Evolutionary conservation across 2,797 vertebrate species (phyloP).

Genomic region (Galaxias olidus): DNA sequence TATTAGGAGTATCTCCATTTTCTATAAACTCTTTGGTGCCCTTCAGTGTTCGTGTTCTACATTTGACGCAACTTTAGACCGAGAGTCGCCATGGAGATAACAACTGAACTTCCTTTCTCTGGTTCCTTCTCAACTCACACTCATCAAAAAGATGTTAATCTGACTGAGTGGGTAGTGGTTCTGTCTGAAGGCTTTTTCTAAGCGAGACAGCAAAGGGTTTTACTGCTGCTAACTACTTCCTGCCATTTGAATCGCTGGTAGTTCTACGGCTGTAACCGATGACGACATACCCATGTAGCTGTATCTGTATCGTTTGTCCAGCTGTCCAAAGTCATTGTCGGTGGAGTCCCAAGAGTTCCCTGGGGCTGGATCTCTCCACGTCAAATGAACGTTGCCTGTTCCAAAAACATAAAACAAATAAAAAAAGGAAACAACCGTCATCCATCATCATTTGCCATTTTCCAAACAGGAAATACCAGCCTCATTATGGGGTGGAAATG

Average conservation of each 20-base stretch:
- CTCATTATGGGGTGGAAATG: no score
- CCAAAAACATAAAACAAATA: constrained; percentile 14
- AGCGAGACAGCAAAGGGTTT: background rate
- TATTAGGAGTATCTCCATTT: no score
- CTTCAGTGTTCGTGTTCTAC: background rate
- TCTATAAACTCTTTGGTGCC: no score
- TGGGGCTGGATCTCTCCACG: constrained; percentile 75
- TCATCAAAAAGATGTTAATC: constrained; percentile 1
- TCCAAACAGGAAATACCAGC: no score
- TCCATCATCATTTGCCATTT: no score
- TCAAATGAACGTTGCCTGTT: constrained; percentile 84
- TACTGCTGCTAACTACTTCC: background rate
- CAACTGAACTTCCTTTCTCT: background rate
- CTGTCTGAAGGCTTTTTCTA: background rate
- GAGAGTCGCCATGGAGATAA: background rate
- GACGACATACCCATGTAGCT: constrained; percentile 83
- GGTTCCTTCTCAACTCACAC: background rate
- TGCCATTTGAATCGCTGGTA: background rate
- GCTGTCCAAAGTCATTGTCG: constrained; percentile 61
- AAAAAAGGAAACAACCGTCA: background rate
- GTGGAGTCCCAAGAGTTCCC: constrained; percentile 68
- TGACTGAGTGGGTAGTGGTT: background rate
- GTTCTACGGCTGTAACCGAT: background rate
- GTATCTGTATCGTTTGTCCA: constrained; percentile 55
- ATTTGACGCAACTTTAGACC: background rate